A percentile compares a stretch with the other conserved stretches of the same genome.
Conservation (phyloP, 2,797 vertebrate genomes). For the Iguana delicatissima region DNA sequence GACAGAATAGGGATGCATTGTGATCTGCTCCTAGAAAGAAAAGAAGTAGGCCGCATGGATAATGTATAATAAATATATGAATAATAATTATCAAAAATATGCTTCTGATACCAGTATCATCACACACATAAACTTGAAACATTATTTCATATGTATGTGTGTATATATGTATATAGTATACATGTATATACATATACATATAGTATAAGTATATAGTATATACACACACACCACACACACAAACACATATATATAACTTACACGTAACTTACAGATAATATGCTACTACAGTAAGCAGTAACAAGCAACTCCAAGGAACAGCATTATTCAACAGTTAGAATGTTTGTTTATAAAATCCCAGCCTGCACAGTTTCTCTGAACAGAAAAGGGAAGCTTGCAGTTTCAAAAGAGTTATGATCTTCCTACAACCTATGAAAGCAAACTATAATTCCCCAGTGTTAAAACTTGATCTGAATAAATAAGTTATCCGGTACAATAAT, state of each 20-base stretch:
- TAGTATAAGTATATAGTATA: no score
- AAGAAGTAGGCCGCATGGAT: background rate
- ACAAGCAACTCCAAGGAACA: background rate
- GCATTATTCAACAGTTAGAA: background rate
- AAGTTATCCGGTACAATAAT: background rate
- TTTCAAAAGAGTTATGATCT: background rate
- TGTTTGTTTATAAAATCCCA: background rate
- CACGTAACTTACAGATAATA: background rate
- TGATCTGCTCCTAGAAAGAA: background rate
- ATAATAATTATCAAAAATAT: background rate
- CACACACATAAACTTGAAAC: background rate
- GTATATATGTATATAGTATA: no score
- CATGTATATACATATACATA: no score
- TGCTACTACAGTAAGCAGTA: no score
- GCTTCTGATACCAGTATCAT: background rate
- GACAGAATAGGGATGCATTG: background rate
- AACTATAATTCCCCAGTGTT: background rate
- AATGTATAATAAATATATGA: background rate
- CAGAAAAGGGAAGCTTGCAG: background rate
- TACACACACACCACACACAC: no score
- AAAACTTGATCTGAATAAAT: background rate
- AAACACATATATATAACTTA: no score
- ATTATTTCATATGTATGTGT: background rate
- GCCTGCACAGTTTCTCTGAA: background rate
- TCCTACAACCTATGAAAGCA: background rate